phyloP scores from a whole-genome alignment of 2,888 invertebrate genomes.

The Eucera pruinosa region DNA sequence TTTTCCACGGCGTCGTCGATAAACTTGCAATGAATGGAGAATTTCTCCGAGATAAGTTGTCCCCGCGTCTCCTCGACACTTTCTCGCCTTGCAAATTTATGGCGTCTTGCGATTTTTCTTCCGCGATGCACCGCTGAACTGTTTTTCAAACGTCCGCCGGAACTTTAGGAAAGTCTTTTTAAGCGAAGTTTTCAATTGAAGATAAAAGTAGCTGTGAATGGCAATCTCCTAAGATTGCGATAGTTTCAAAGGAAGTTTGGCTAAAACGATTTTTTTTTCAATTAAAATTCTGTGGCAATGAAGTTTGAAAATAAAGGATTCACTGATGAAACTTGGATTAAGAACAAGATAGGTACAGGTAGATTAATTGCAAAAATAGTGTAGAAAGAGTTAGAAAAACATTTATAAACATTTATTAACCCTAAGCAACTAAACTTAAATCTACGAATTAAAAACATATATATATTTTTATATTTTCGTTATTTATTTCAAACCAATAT shows the following conservation, averaged over 20 bases:
- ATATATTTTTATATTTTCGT: no score
- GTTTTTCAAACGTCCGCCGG: constrained; percentile 2
- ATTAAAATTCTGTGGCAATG: no score
- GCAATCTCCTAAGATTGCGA: constrained; percentile 8
- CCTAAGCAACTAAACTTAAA: no score
- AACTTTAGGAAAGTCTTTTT: background rate
- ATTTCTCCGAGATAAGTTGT: background rate
- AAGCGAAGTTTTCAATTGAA: constrained; percentile 2
- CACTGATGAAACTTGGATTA: no score
- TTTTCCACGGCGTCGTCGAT: background rate
- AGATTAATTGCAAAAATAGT: no score
- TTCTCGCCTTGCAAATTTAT: background rate
- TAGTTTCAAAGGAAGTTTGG: background rate
- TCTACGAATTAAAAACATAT: no score
- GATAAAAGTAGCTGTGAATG: constrained; percentile 17
- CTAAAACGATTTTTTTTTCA: background rate
- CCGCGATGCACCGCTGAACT: background rate
- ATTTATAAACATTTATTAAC: no score
- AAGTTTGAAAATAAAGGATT: no score
- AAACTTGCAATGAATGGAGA: background rate
- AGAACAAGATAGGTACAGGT: no score
- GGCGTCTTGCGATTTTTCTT: background rate
- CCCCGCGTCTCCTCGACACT: background rate
- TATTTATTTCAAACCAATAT: no score
- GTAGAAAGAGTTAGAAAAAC: no score